Evolutionary conservation across 2,797 vertebrate genomes (phyloP), one percentile per base, ranked within the genome.

Genomic region (Enteromius treurensis): DNA sequence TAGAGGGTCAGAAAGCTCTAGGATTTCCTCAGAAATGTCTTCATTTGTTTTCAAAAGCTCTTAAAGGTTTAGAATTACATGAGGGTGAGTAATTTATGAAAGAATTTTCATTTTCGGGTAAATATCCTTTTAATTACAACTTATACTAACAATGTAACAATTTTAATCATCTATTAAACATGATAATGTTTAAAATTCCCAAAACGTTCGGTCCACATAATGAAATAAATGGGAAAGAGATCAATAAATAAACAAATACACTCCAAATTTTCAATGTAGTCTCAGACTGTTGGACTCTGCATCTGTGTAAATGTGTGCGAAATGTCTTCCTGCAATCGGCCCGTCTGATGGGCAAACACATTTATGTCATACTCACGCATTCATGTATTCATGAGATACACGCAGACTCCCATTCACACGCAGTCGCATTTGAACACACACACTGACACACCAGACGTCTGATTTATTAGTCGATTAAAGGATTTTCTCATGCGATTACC

Each of bases 381-480:
- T 80, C 51, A 78, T 62, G 74, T 81, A 80, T 76, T 77, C 75
- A 78, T 83, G 65, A 84, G 77, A 68, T 68, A 68, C 32, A 26
- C 73, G 77, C 89, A 89, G 79, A 78, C 37, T 74, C 21, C 47
- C 64, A 74, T 15, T 67, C 65, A 77, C 69, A 55, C 49, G 5
- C 77, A 82, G 29, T 65, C 47, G 23, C 68, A 69, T 60, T 19
- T 23, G 55, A 73, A 87, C 81, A 40, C 37, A 49, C 74, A 70
- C 47, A 79, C 51, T 74, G 21, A 60, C 70, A 4, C 13, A 81
- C 8, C 70, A 84, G 82, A 65, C 60, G 0, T 88, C 82, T 95
- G 95, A 96, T 96, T 93, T 95, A 95, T 91, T 89, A 91, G 89
- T 79, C 89, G 92, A 94, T 96, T 94, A 95, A 89, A 82, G 88